Conservation (phyloP, 2,797 vertebrate genomes). For the Parauchenoglanis punctatus region DNA sequence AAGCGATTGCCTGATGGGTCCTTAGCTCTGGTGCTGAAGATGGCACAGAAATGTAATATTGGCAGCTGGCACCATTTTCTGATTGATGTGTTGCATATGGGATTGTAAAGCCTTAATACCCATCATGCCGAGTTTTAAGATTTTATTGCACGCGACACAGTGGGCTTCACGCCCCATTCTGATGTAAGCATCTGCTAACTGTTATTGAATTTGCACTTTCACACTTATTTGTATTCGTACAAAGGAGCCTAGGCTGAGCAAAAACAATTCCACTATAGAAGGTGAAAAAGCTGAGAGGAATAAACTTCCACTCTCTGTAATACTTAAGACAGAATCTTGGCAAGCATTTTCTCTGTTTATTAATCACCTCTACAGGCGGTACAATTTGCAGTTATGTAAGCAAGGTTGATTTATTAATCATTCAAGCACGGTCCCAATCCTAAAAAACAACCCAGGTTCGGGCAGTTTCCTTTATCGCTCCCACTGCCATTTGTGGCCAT, state of each 20-base stretch:
- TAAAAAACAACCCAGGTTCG: no score
- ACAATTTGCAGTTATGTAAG: constrained; percentile 20
- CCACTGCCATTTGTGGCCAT: not conserved
- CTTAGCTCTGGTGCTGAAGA: not conserved
- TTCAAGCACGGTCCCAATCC: no score
- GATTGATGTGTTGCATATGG: not conserved
- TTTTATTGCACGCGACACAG: not conserved
- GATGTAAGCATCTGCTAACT: not conserved
- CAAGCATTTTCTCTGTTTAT: not conserved
- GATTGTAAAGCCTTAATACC: not conserved
- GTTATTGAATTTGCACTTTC: not conserved
- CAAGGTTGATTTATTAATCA: not conserved
- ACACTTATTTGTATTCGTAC: not conserved
- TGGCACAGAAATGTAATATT: not conserved
- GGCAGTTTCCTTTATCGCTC: not conserved
- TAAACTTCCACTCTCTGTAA: not conserved
- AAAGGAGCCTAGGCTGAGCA: not conserved
- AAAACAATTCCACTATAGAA: not conserved
- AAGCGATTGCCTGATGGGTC: not conserved
- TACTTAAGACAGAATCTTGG: constrained; percentile 14
- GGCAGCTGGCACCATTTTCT: not conserved
- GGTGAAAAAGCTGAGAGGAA: not conserved
- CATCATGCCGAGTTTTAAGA: not conserved
- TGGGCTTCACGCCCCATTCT: not conserved
- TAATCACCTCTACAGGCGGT: constrained; percentile 17